Base-by-base conservation (phyloP, 2,113 vertebrate species). In the Phrynocephalus versicolor region DNA sequence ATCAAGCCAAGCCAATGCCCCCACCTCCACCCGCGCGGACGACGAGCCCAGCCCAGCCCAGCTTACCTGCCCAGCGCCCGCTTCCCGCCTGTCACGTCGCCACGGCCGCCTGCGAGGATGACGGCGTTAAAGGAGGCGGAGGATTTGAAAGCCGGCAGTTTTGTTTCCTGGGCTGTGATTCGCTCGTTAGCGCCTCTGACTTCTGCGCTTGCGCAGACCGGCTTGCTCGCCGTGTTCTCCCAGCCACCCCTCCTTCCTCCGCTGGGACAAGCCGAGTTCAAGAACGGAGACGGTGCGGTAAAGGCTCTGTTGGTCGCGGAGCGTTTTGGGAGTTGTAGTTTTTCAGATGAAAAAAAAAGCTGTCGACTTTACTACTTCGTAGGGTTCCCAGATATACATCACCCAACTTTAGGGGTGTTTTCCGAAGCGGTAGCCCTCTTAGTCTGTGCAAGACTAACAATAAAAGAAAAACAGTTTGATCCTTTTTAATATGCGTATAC, bases 101-200 rank as follows among this genome's bases (percentile, higher is more conserved):
- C 70, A 18, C 83, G 25, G 64, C 79, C 16, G 81, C 84, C 10
- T 84, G 60, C 67, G 85, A 94, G 87, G 89, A 90, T 92, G 93
- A 92, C 91, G 95, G 94, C 94, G 89, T 83, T 0, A 9, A 39
- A 15, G 91, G 92, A 94, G 95, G 95, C 91, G 92, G 92, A 93
- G 92, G 94, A 96, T 95, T 96, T 96, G 95, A 96, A 96, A 95
- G 93, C 94, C 95, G 95, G 95, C 95, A 94, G 96, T 95, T 96
- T 91, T 92, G 91, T 92, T 95, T 88, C 72, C 75, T 83, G 64
- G 60, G 60, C 72, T 88, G 70, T 86, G 93, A 96, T 96, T 95
- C 94, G 95, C 89, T 90, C 92, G 3, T 33, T 79, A 10, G 81
- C 85, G 23, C 71, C 57, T 74, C 51, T 69, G 69, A 62, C 77